Conservation (phyloP, 1,140 invertebrate genomes). For the Geopemphigus sp. region DNA sequence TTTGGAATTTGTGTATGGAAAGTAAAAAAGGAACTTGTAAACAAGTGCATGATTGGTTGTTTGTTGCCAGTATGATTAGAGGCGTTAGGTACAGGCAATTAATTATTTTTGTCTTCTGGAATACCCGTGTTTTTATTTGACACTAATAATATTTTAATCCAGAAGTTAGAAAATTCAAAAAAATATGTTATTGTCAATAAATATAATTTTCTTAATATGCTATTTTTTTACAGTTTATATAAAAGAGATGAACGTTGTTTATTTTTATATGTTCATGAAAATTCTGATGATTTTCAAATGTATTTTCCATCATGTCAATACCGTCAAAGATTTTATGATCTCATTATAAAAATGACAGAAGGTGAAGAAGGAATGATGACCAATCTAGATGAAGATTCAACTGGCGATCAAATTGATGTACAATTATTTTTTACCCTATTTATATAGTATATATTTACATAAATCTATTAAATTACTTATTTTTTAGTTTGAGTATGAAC, state of each 20-base stretch:
- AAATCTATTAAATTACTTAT: constrained; percentile 51
- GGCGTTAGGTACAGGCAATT: constrained; percentile 68
- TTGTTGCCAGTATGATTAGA: constrained; percentile 86
- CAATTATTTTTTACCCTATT: constrained; percentile 39
- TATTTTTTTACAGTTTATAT: constrained; percentile 69
- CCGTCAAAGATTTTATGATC: constrained; percentile 77
- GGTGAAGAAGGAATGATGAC: constrained; percentile 82
- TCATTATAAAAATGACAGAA: constrained; percentile 78
- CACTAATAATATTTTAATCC: too few species aligned
- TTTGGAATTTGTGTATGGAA: constrained; percentile 80
- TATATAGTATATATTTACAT: background rate
- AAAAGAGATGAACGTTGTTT: constrained; percentile 93
- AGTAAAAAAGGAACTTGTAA: constrained; percentile 73
- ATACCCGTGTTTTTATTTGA: too few species aligned
- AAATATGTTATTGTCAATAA: too few species aligned
- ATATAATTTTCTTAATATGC: background rate
- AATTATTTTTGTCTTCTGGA: too few species aligned
- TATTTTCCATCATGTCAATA: constrained; percentile 88
- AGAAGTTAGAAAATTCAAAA: too few species aligned
- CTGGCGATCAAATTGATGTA: constrained; percentile 70
- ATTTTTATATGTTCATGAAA: constrained; percentile 96
- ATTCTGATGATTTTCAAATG: constrained; percentile 98
- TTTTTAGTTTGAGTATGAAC: constrained; percentile 91
- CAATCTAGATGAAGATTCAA: constrained; percentile 72
- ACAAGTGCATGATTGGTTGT: constrained; percentile 90